These are phyloP conservation scores for Pseudocheirus occidentalis DNA, from an alignment of 2,797 vertebrate genomes.

Conservation along the genomic window DNA sequence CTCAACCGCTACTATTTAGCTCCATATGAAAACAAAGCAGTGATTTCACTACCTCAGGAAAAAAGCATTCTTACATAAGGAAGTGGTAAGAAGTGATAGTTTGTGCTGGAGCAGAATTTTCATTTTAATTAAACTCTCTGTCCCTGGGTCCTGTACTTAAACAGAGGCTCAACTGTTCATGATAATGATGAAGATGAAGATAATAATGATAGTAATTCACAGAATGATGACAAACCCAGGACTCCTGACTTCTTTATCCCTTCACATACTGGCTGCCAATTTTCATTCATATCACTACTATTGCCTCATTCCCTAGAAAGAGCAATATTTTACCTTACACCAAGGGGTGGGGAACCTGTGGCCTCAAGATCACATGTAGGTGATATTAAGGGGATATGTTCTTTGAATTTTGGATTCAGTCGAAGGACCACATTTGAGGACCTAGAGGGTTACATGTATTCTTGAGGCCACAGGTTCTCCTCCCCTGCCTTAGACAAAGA, in stretches of 20 bases:
- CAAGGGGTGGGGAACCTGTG: no score
- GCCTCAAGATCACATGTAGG: no score
- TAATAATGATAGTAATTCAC: no score
- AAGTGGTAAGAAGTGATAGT: rapidly evolving
- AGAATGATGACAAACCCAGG: neutral
- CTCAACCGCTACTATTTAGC: neutral
- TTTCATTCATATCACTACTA: rapidly evolving
- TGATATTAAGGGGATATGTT: no score
- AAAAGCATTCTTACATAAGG: rapidly evolving
- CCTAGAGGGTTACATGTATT: no score
- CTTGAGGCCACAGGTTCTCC: no score
- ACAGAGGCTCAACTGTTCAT: neutral
- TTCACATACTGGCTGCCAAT: rapidly evolving
- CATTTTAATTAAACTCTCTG: rapidly evolving
- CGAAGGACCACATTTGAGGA: no score
- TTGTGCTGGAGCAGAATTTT: rapidly evolving
- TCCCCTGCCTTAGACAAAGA: neutral
- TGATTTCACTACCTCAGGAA: no score
- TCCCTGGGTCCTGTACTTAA: rapidly evolving
- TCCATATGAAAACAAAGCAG: neutral
- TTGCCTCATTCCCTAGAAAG: neutral
- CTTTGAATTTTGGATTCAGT: no score
- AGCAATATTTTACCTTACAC: neutral
- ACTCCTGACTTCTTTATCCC: rapidly evolving
- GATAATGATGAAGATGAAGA: neutral